Evolutionary conservation across 2,888 invertebrate genomes (phyloP).

Genomic region (Malacosoma neustria): DNA sequence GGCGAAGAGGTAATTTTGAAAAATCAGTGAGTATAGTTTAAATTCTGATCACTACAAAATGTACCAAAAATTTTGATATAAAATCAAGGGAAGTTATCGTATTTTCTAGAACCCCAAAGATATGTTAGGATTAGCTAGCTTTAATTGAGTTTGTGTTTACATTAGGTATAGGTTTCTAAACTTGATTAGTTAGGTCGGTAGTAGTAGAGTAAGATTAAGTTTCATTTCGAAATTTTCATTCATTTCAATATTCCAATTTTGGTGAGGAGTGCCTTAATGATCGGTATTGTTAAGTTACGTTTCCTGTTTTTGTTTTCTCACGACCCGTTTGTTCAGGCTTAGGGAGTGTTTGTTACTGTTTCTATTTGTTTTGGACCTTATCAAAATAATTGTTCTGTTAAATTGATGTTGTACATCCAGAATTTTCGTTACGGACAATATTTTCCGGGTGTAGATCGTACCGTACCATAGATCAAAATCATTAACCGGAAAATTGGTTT

Average conservation of each 20-base stretch:
- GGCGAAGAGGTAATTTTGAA: too few species aligned
- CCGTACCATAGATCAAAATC: too few species aligned
- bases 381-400: conserved; percentile 15
- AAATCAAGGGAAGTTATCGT: conserved; percentile 25
- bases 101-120: conserved; percentile 43
- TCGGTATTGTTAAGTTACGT: conserved; percentile 55
- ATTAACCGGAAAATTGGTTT: too few species aligned
- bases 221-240: conserved; percentile 7
- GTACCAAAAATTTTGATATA: too few species aligned
- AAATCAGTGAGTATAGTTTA: too few species aligned
- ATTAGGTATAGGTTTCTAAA: conserved; percentile 12
- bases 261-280: conserved; percentile 56
- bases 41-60: too few species aligned
- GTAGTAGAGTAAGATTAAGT: conserved; percentile 10
- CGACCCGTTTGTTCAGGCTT: conserved; percentile 25
- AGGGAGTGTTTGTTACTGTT: conserved; percentile 18
- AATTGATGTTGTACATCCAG: not conserved
- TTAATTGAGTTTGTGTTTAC: conserved; percentile 19
- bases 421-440: too few species aligned
- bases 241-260: conserved; percentile 16
- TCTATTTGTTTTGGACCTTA: conserved; percentile 12
- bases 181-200: not conserved
- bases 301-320: conserved; percentile 32
- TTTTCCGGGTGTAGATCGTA: too few species aligned
- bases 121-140: conserved; percentile 35